Base-by-base conservation (phyloP, 2,888 invertebrate genomes). In the Cabera pusaria region DNA sequence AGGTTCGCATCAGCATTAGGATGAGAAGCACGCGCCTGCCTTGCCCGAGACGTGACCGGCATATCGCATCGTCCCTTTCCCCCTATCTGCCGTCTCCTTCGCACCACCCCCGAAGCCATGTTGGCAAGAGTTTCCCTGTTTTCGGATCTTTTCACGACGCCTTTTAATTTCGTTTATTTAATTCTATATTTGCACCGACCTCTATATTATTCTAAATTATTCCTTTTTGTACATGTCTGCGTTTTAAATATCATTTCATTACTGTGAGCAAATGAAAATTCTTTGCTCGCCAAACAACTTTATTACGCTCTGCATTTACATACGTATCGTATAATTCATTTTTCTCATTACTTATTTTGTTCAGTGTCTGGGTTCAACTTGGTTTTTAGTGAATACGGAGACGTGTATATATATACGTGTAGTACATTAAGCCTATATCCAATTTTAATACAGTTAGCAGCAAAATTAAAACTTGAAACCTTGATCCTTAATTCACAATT, bases 1-100 rank as follows among this genome's bases (percentile, higher is more conserved):
- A 65, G 73, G 72, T 72, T 73, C 70, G 74, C 72, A 74, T 73
- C 58, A 58, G 65, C 79, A 86, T 89, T 85, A 84, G 86, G 72
- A 87, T 85, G 86, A 71, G 68, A 68, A 79, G 78, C 85, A 86
- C 88, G 87, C 82, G 81, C 85, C 80, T 76, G 84, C 83, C 81
- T 81, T 72, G 79, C 80, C 81, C 74, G 76, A 61, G 68, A 88
- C 90, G 90, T 90, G 90, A 90, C 88, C 72, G 72, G 88, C 88
- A 90, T 90, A 73, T 75, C 81, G 77, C 76, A 82, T 75, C 80
- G 77, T 82, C 85, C 83, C 76, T 82, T 83, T 82, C 81, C 81
- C 83, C 84, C 80, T 67, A 71, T 76, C 61, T 73, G 26, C 75
- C 67, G 64, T 80, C 81, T 82, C 83, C 55, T 74, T 81, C 79